phyloP scores from a whole-genome alignment of 2,113 vertebrate genomes.

The Regulus satrapa region DNA sequence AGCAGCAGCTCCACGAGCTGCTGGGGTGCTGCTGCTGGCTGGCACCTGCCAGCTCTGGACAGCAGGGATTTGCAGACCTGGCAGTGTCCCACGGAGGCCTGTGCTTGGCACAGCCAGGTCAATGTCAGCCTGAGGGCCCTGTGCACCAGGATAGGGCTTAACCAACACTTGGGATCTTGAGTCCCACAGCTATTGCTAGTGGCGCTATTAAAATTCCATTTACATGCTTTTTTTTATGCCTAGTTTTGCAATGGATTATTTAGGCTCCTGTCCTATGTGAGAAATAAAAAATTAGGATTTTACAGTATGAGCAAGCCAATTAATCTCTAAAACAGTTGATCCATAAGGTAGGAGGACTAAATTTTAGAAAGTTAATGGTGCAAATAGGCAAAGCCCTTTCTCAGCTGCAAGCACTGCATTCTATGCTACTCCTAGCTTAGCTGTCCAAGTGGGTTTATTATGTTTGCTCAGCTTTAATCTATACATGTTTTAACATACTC shows the following conservation, averaged over 20 bases:
- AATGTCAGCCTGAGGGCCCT: not conserved
- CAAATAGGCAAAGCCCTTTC: slow-evolving; percentile 28
- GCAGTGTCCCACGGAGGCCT: no score
- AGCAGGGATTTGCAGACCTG: not conserved
- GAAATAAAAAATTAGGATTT: not conserved
- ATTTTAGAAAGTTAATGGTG: slow-evolving; percentile 36
- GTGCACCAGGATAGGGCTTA: fast-evolving
- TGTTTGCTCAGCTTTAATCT: slow-evolving; percentile 47
- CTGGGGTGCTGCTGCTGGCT: fast-evolving
- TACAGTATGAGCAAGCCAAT: not conserved
- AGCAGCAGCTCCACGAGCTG: not conserved
- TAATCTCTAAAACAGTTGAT: slow-evolving; percentile 29
- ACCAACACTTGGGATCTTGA: fast-evolving
- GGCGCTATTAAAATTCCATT: not conserved
- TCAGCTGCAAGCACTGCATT: slow-evolving; percentile 10
- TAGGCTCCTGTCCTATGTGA: not conserved
- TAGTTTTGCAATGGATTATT: not conserved
- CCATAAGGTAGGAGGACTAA: slow-evolving; percentile 1
- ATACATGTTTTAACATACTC: slow-evolving; percentile 11
- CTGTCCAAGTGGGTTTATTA: slow-evolving; percentile 1
- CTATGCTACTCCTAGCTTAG: not conserved
- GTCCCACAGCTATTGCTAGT: fast-evolving
- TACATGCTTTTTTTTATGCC: not conserved
- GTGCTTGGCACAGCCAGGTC: not conserved
- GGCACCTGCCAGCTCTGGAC: not conserved